These are phyloP conservation scores for Polypterus bichir DNA, from an alignment of 2,113 vertebrate genomes.

Conservation along the genomic window DNA sequence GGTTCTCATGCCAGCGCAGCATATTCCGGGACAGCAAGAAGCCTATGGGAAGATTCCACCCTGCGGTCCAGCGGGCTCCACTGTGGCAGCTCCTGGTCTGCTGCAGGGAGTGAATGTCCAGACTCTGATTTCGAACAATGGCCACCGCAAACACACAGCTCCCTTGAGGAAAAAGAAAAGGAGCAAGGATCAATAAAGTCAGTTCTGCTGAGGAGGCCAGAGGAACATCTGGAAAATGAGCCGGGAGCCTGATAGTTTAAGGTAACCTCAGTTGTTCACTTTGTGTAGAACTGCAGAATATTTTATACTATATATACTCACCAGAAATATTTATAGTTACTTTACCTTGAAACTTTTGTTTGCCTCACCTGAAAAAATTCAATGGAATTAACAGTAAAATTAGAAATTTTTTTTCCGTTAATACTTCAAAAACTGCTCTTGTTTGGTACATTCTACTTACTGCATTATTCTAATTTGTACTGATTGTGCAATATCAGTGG, in stretches of 20 bases:
- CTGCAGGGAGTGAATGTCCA: slow-evolving; percentile 51
- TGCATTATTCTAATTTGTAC: too few relatives aligned
- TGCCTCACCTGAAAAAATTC: too few relatives aligned
- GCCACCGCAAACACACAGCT: slow-evolving; percentile 69
- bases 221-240: neutral
- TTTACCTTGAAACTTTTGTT: too few relatives aligned
- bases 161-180: slow-evolving; percentile 33
- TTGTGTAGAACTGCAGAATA: too few relatives aligned
- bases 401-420: too few relatives aligned
- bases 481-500: too few relatives aligned
- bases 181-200: neutral
- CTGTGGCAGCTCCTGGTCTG: slow-evolving; percentile 68
- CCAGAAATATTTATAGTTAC: too few relatives aligned
- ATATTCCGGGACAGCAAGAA: slow-evolving; percentile 68
- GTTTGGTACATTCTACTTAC: too few relatives aligned
- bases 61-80: slow-evolving; percentile 67
- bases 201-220: neutral
- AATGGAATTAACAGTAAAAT: too few relatives aligned
- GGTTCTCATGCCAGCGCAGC: slow-evolving; percentile 61
- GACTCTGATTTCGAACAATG: slow-evolving; percentile 47
- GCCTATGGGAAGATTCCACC: slow-evolving; percentile 76
- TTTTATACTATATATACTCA: too few relatives aligned
- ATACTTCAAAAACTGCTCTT: too few relatives aligned
- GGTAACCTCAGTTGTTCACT: neutral
- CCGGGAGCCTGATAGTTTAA: neutral